Percentiles rank a stretch among this genome's conserved stretches.
These are phyloP conservation scores for Drymodes brunneopygia DNA, from an alignment of 2,113 vertebrate species.

Conservation along the genomic window DNA sequence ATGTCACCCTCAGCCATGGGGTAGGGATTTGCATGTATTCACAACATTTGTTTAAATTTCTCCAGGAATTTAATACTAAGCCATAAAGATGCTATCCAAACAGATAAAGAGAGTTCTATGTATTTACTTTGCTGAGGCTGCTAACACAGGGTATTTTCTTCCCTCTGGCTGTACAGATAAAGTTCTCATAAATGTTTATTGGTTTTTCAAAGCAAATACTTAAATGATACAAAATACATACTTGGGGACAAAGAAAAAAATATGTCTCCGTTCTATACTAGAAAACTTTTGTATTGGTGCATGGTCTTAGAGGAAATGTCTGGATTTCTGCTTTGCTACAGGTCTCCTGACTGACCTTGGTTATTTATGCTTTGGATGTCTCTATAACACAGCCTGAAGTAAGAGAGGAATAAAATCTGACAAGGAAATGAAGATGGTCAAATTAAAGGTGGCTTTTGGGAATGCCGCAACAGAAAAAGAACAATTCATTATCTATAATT, in stretches of 20 bases:
- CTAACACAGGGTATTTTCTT: background rate
- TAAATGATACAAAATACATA: background rate
- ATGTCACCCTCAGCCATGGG: background rate
- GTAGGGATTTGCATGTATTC: slow-evolving; percentile 35
- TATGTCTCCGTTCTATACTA: background rate
- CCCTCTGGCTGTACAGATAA: background rate
- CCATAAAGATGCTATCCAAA: background rate
- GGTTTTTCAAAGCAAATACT: background rate
- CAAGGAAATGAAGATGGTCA: background rate
- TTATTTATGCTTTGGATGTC: background rate
- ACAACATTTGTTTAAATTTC: background rate
- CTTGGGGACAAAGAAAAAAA: background rate
- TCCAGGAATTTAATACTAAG: background rate
- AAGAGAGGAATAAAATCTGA: background rate
- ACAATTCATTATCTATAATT: background rate
- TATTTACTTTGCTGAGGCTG: background rate
- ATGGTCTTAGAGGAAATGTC: background rate
- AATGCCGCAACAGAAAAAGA: background rate
- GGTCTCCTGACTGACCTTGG: background rate
- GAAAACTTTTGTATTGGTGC: background rate
- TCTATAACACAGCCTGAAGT: background rate
- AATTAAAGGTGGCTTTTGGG: background rate
- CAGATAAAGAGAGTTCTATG: background rate
- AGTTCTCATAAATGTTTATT: background rate
- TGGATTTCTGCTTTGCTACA: background rate